Evolutionary conservation across 2,888 invertebrate species (phyloP), one percentile per base, ranked within the genome.

Genomic region (Tridacna gigas): DNA sequence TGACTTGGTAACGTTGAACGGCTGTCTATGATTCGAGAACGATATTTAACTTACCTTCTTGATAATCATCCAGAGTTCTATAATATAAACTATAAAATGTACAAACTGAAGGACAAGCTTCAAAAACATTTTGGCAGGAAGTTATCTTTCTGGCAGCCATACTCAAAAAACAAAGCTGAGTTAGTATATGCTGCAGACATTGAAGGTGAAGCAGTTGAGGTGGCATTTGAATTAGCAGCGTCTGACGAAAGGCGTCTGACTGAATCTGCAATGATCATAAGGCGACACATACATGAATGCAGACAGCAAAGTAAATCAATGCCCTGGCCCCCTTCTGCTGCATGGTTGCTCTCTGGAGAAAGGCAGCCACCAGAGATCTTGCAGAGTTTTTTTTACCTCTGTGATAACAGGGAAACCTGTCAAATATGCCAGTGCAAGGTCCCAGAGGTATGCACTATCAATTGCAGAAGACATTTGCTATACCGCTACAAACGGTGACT

Each of bases 141-240:
- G 51, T 74, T 86, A 26, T 20, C 37, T 0, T 88, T 84, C 45
- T 84, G 84, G 86, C 82, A 80, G 65, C 83, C 80, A 67, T n/a
- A n/a, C n/a, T n/a, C n/a, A n/a, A 83, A 25, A 22, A 61, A 56
- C 60, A 83, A 84, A 25, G 67, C 85, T 11, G 83, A 83, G 2
- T 84, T 73, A n/a, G n/a, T n/a, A n/a, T n/a, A n/a, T n/a, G n/a
- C n/a, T n/a, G n/a, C n/a, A n/a, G n/a, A n/a, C n/a, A 61, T 83
- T 71, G 60, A 82, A 75, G 83, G 83, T 0, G 26, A 63, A 20
- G 86, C 86, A 13, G 60, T 86, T 25, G 86, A 84, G 74, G 66
- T 5, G n/a, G 88, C 85, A 13, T 86, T 86, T 83, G 86, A 83
- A 51, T 22, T 79, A 28, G 85, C 84, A 45, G 45, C 85, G 13